Conservation (phyloP, 2,113 vertebrate species). For the Megaleporinus macrocephalus region DNA sequence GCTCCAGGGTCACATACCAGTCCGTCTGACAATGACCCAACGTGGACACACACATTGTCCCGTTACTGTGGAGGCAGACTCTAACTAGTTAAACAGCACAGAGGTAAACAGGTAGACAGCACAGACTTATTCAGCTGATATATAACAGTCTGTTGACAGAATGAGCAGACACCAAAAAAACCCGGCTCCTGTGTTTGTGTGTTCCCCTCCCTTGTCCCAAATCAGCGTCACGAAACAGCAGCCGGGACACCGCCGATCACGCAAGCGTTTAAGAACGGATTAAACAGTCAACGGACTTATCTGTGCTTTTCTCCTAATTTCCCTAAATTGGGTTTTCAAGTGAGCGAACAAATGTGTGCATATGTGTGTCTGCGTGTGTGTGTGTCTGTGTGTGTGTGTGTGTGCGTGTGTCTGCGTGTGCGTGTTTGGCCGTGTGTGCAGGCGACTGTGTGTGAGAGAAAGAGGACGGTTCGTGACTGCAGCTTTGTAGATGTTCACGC, state of each 20-base stretch:
- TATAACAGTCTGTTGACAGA: constrained; percentile 33
- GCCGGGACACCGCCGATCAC: constrained; percentile 66
- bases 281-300: constrained; percentile 67
- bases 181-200: not conserved
- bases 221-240: constrained; percentile 51
- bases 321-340: constrained; percentile 57
- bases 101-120: not conserved
- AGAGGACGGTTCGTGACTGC: constrained; percentile 72
- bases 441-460: constrained; percentile 38
- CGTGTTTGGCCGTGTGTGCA: constrained; percentile 47
- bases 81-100: not conserved
- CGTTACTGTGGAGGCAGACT: no score
- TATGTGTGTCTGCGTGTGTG: constrained; percentile 35
- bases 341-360: constrained; percentile 46
- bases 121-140: constrained; percentile 60
- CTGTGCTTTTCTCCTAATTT: constrained; percentile 61
- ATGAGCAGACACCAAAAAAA: not conserved
- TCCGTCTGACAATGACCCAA: no score
- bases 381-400: constrained; percentile 36
- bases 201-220: constrained; percentile 22
- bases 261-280: constrained; percentile 70
- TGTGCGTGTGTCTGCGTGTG: constrained; percentile 53
- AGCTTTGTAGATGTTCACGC: constrained; percentile 73
- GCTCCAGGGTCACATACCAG: no score
- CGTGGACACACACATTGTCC: no score